phyloP scores from a whole-genome alignment of 2,888 invertebrate species.

The Rhodophaea formosa region DNA sequence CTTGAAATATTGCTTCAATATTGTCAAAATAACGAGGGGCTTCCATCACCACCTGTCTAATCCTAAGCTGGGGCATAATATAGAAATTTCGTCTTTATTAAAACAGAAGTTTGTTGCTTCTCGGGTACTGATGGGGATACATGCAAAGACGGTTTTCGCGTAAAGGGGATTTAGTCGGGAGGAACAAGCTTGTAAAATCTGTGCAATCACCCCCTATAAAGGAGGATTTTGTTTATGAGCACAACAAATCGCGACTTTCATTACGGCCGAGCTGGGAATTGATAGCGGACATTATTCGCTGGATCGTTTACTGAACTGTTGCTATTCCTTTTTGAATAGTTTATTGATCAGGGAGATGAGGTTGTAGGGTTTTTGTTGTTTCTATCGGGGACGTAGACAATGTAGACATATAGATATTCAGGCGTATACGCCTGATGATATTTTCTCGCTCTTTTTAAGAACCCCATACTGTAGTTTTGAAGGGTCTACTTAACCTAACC shows the following conservation, averaged over 20 bases:
- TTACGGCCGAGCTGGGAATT: constrained; percentile 60
- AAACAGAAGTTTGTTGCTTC: constrained; percentile 26
- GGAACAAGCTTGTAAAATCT: constrained; percentile 61
- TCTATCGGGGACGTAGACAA: too few relatives aligned
- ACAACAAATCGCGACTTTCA: constrained; percentile 73
- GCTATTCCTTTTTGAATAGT: constrained; percentile 10
- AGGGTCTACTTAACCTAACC: too few relatives aligned
- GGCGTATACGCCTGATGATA: not conserved
- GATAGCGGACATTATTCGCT: constrained; percentile 66
- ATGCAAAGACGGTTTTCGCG: constrained; percentile 46
- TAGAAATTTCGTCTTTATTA: constrained; percentile 22
- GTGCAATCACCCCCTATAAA: constrained; percentile 68
- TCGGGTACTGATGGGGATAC: constrained; percentile 32
- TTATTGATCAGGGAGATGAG: constrained; percentile 5
- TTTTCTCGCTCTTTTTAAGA: too few relatives aligned
- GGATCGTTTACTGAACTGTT: constrained; percentile 55
- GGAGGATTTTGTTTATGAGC: constrained; percentile 75
- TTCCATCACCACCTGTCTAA: constrained; percentile 26
- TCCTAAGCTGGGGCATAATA: constrained; percentile 16
- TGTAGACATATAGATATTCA: not conserved
- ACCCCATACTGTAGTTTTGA: too few relatives aligned
- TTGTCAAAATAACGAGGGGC: constrained; percentile 27
- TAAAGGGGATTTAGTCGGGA: constrained; percentile 49
- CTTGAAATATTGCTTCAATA: constrained; percentile 23
- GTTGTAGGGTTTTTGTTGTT: not conserved